phyloP scores from a whole-genome alignment of 2,113 vertebrate genomes.

The Aldabrachelys gigantea region DNA sequence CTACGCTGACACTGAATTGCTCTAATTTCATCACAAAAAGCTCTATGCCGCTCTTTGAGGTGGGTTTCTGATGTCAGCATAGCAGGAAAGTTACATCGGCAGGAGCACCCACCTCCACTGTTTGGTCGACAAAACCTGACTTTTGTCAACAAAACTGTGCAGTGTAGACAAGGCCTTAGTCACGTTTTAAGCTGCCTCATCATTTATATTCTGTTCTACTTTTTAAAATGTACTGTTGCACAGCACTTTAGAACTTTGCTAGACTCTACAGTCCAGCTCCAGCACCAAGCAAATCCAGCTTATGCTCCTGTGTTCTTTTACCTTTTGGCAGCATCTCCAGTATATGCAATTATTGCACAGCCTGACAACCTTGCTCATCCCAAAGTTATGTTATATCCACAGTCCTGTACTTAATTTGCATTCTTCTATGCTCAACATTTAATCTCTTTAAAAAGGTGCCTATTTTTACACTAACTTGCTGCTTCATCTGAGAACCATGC shows the following conservation, averaged over 20 bases:
- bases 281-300: neutral
- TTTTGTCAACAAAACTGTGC: neutral
- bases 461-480: too few species aligned
- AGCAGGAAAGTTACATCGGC: too few species aligned
- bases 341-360: neutral
- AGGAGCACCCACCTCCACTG: too few species aligned
- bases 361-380: neutral
- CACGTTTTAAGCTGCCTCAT: too few species aligned
- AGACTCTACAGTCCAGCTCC: neutral
- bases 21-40: too few species aligned
- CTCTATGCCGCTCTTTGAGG: too few species aligned
- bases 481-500: too few species aligned
- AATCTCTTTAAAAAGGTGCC: neutral
- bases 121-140: neutral
- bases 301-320: neutral
- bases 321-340: neutral
- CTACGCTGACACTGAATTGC: too few species aligned
- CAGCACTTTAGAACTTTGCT: neutral
- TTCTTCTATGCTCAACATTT: neutral
- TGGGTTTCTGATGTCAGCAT: too few species aligned
- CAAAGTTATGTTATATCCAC: neutral
- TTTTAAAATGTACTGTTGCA: neutral
- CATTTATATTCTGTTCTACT: too few species aligned
- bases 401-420: neutral
- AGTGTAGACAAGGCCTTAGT: too few species aligned